Percentiles rank a stretch among this genome's conserved stretches.
Evolutionary conservation across 2,888 invertebrate species (phyloP).

Genomic region (Cremastobaeus sp.): DNA sequence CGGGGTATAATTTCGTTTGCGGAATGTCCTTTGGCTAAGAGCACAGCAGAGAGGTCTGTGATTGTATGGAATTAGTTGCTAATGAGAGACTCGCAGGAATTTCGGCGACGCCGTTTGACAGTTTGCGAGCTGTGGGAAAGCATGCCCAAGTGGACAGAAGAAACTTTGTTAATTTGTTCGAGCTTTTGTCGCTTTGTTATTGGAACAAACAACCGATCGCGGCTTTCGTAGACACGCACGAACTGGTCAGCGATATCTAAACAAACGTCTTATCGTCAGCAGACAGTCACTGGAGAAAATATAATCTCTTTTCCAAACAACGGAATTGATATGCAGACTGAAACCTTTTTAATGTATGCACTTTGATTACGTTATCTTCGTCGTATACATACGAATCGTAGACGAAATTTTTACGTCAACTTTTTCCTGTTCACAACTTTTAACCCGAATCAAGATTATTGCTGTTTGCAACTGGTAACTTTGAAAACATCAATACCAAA

Average conservation of each 20-base stretch:
- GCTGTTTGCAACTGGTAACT: too few relatives aligned
- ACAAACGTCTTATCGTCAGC: constrained; percentile 20
- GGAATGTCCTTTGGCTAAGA: constrained; percentile 33
- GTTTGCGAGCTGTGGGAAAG: background rate
- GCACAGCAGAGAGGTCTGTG: constrained; percentile 17
- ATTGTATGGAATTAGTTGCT: constrained; percentile 36
- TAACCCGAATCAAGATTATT: too few relatives aligned
- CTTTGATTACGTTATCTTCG: constrained; percentile 10
- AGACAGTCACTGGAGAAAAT: constrained; percentile 23
- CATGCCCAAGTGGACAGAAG: too few relatives aligned
- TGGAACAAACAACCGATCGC: constrained; percentile 6
- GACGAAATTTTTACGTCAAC: too few relatives aligned
- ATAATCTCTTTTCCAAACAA: constrained; percentile 26
- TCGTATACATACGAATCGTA: too few relatives aligned
- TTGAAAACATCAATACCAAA: too few relatives aligned
- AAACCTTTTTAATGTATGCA: constrained; percentile 16
- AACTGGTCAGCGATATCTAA: constrained; percentile 12
- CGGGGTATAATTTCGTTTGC: constrained; percentile 34
- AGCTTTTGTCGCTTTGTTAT: constrained; percentile 5
- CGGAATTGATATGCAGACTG: constrained; percentile 29
- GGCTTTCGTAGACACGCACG: background rate
- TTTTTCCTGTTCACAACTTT: too few relatives aligned
- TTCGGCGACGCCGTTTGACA: constrained; percentile 7
- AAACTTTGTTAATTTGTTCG: background rate
- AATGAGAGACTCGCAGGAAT: constrained; percentile 19